Evolutionary conservation across 2,888 invertebrate genomes (phyloP), one percentile per base, ranked within the genome.

Genomic region (Lochmaea capreae): DNA sequence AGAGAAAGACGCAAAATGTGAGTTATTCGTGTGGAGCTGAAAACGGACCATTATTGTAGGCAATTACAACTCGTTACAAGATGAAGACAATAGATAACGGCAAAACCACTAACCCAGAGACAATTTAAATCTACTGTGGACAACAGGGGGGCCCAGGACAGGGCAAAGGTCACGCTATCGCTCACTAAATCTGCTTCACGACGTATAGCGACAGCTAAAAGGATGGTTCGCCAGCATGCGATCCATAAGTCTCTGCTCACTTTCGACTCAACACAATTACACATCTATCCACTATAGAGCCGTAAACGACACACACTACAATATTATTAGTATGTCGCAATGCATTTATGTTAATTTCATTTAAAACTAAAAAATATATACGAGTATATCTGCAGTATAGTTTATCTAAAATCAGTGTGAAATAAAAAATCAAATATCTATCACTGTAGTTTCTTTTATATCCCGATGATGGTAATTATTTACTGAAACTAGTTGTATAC

Each of bases 101-200:
- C 79, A 67, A 81, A 83, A 84, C 83, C 83, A 84, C 84, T 84
- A 85, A 83, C 82, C 82, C 82, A 85, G 83, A 85, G 85, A 86
- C 86, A 86, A 85, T 86, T 86, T 86, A 86, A 85, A 85, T 84
- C 85, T 84, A 82, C 83, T 81, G 81, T 83, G 85, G 84, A 85
- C 85, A 84, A 83, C 75, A 77, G 79, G 79, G 80, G 79, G 79
- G 81, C 77, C 79, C 77, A 80, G 84, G 84, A 85, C 84, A 84
- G 81, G 82, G 81, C 82, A 84, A 84, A 84, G 85, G 84, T 86
- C 87, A 87, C 87, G 87, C 87, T 83, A 87, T 87, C 83, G 83
- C 81, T 83, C 83, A 86, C 84, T 87, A 87, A 87, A 87, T 87
- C 85, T 87, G 85, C 84, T 82, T 81, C 79, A 83, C 84, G 84